phyloP scores from a whole-genome alignment of 2,888 invertebrate species.

The Erannis defoliaria region DNA sequence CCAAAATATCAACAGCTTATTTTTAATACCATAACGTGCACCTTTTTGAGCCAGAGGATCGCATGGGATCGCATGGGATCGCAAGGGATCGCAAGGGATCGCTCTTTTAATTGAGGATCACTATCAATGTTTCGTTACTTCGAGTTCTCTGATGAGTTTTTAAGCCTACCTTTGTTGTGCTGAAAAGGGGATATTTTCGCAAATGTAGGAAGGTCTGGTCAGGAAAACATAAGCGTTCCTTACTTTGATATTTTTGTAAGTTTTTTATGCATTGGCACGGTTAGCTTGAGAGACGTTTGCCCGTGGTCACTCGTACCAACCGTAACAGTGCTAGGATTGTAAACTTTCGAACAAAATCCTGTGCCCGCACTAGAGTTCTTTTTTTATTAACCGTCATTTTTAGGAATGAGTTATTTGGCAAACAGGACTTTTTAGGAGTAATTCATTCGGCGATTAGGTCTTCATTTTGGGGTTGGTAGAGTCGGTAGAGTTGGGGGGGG shows the following conservation, averaged over 20 bases:
- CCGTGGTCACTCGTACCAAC: too few species aligned
- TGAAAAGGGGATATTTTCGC: constrained; percentile 17
- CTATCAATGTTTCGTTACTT: constrained; percentile 53
- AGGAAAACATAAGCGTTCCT: constrained; percentile 3
- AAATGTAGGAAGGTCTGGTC: constrained; percentile 5
- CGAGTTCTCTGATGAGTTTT: constrained; percentile 61
- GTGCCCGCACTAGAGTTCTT: too few species aligned
- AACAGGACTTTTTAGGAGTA: too few species aligned
- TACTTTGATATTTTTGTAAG: background rate
- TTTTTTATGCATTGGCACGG: too few species aligned
- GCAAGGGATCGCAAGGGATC: constrained; percentile 55
- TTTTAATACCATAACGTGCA: constrained; percentile 52
- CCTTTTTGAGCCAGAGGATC: constrained; percentile 40
- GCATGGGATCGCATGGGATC: constrained; percentile 54
- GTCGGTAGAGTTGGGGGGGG: too few species aligned
- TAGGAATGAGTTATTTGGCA: too few species aligned
- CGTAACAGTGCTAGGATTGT: too few species aligned
- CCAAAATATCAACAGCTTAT: constrained; percentile 49
- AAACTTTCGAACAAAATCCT: too few species aligned
- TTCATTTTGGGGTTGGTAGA: too few species aligned
- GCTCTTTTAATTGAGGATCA: constrained; percentile 61
- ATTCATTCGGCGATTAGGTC: too few species aligned
- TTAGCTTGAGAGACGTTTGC: too few species aligned
- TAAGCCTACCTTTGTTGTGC: constrained; percentile 51
- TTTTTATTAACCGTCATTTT: too few species aligned